phyloP scores from a whole-genome alignment of 2,888 invertebrate species.

The Sussaba pulchella region DNA sequence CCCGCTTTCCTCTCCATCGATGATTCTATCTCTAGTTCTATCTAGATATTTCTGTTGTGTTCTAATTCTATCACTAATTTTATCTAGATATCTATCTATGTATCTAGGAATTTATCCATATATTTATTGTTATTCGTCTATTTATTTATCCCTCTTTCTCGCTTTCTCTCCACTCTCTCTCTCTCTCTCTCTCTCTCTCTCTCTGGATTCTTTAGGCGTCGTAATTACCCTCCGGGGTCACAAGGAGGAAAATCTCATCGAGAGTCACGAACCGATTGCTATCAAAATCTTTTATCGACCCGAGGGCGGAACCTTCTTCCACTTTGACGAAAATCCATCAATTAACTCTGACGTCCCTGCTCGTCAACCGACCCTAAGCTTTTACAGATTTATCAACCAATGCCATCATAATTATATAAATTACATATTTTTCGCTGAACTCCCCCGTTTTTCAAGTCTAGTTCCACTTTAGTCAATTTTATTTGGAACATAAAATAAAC shows the following conservation, averaged over 20 bases:
- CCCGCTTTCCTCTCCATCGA: too few species aligned
- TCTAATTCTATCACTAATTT: too few species aligned
- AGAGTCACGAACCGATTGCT: slow-evolving; percentile 17
- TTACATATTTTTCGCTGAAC: neutral
- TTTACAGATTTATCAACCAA: neutral
- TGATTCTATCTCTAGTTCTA: too few species aligned
- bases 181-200: slow-evolving; percentile 13
- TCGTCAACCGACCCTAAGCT: neutral
- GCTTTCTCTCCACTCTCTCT: neutral
- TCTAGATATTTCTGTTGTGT: too few species aligned
- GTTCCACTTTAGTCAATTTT: too few species aligned
- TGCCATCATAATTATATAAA: neutral
- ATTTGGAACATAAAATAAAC: too few species aligned
- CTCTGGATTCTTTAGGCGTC: slow-evolving; percentile 20
- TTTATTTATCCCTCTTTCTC: too few species aligned
- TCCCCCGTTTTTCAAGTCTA: too few species aligned
- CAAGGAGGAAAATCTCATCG: slow-evolving; percentile 14
- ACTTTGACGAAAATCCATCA: neutral
- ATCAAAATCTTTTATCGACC: neutral
- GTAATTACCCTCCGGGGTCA: slow-evolving; percentile 32
- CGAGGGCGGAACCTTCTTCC: neutral
- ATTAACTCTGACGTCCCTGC: neutral
- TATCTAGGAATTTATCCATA: too few species aligned
- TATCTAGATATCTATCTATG: too few species aligned
- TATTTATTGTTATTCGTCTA: too few species aligned